phyloP scores from a whole-genome alignment of 2,888 invertebrate genomes.

The Cerceris rybyensis region DNA sequence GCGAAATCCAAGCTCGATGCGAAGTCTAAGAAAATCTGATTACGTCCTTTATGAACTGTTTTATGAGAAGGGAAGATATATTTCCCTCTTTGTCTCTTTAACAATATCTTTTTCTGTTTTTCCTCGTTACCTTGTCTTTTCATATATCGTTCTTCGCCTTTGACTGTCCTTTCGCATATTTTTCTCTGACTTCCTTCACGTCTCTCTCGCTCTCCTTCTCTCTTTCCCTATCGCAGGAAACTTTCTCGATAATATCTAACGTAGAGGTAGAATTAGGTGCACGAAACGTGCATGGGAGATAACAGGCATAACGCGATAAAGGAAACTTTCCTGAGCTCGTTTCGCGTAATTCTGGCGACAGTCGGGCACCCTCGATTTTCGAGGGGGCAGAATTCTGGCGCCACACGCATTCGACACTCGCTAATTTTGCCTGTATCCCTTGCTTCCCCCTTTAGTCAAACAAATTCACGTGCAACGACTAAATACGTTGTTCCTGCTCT shows the following conservation, averaged over 20 bases:
- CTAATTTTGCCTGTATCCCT: neutral
- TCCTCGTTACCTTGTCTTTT: no score
- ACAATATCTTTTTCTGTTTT: no score
- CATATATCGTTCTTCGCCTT: no score
- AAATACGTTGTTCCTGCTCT: neutral
- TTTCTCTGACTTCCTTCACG: no score
- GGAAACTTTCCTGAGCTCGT: neutral
- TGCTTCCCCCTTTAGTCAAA: neutral
- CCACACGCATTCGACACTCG: slow-evolving; percentile 10
- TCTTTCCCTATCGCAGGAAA: neutral
- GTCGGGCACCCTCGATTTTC: slow-evolving; percentile 1
- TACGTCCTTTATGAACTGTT: no score
- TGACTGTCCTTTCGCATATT: no score
- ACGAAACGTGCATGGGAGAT: neutral
- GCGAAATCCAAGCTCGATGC: neutral
- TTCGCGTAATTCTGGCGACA: neutral
- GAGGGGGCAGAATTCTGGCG: slow-evolving; percentile 7
- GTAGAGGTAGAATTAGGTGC: neutral
- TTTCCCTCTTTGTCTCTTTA: no score
- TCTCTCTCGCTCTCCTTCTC: neutral
- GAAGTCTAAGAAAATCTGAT: neutral
- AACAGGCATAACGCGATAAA: neutral
- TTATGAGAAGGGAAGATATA: no score
- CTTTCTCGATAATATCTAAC: neutral
- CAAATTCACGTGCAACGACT: neutral